Conservation (phyloP, 2,797 vertebrate genomes). For the Rhinophrynus dorsalis region DNA sequence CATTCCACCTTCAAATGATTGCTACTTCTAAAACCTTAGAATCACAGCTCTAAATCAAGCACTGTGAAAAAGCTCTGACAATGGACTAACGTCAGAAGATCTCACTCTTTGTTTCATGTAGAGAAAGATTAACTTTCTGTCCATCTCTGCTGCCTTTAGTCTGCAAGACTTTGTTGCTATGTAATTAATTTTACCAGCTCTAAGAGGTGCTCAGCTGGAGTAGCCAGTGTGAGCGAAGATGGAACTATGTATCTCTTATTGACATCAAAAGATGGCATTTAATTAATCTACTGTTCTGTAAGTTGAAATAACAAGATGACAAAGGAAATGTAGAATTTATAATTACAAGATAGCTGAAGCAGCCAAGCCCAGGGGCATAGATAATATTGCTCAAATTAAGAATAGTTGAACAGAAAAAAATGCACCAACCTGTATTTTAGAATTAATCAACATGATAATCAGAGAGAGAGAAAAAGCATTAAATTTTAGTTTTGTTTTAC, state of each 20-base stretch:
- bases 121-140: not conserved
- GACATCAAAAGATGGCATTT: conserved; percentile 14
- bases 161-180: not conserved
- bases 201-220: conserved; percentile 3
- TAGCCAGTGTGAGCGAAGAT: not conserved
- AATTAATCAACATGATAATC: no score
- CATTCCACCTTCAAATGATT: no score
- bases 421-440: no score
- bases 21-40: no score
- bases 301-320: not conserved
- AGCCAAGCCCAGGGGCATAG: not conserved
- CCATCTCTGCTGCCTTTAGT: not conserved
- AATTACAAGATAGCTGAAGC: conserved; percentile 3
- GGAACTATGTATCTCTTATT: not conserved
- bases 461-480: no score
- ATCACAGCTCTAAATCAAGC: no score
- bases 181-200: conserved; percentile 14
- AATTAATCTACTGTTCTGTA: conserved; percentile 2
- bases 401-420: no score
- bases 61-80: no score
- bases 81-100: not conserved
- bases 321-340: not conserved
- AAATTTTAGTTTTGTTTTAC: no score
- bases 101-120: not conserved
- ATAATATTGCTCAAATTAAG: conserved; percentile 5